Evolutionary conservation across 92 coral and sea anemone genomes (phyloP), one percentile per base, ranked within the genome.

Genomic region (Actinostola sp.): DNA sequence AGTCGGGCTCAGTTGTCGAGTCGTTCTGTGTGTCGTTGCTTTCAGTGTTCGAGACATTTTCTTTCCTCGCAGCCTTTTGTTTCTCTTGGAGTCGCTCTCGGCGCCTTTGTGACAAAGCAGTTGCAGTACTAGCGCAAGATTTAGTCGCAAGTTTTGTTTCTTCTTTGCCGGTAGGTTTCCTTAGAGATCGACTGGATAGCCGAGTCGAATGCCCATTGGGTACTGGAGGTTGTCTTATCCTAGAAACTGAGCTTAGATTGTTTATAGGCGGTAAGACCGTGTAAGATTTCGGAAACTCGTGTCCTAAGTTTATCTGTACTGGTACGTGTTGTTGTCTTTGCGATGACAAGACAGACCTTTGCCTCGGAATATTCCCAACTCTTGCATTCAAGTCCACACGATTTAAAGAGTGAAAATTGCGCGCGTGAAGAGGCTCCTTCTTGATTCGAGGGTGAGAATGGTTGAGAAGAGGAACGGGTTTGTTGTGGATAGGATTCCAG

Each of bases 231-330:
- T 5, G 4, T 57, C 39, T 57, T 4, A 17, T 29, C 7, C 38
- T 36, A 27, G 36, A 3, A 57, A 30, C 19, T 27, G 63, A 8
- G 36, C 24, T 39, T 5, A 28, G 51, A 41, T 82, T 82, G 48
- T 80, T 79, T 28, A 90, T 90, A 51, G 96, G 96, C 39, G 96
- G 96, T n/a, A 90, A 78, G 9, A 90, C 92, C 0, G 88, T 41
- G 38, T 90, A 90, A 3, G 92, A 81, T 44, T 84, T 87, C 0
- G 92, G 92, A 52, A 90, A 86, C 31, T 90, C 73, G 34, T 90
- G 96, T 17, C 86, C 87, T 24, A 70, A 71, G 29, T 70, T 82
- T 4, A 78, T 57, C 41, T 80, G 62, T 2, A 79, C 90, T 13
- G 83, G 26, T 38, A 68, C 44, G 43, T 77, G 65, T 41, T 20